Conservation (phyloP, 2,888 invertebrate genomes). For the Reticulitermes lucifugus region DNA sequence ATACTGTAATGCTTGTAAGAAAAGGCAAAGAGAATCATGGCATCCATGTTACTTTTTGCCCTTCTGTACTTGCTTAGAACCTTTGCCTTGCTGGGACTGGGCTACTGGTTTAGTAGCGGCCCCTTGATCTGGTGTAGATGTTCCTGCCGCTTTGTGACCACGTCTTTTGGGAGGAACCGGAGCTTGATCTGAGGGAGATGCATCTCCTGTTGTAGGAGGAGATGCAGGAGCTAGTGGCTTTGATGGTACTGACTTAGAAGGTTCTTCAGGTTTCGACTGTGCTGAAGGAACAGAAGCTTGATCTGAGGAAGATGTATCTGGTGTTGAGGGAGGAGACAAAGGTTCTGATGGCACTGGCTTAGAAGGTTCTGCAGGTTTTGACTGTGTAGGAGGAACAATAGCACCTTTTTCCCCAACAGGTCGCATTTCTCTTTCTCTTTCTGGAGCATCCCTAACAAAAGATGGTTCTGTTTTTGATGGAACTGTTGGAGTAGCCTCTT, state of each 20-base stretch:
- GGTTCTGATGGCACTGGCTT: not conserved
- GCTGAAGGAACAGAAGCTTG: slow-evolving; percentile 1
- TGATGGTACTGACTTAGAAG: not conserved
- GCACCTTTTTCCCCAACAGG: not conserved
- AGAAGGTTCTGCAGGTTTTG: slow-evolving; percentile 20
- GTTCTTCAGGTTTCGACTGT: slow-evolving; percentile 13
- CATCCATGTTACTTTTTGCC: slow-evolving; percentile 33
- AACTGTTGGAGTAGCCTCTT: not conserved
- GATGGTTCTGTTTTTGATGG: not conserved
- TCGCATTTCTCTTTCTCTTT: not conserved
- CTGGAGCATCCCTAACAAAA: not conserved
- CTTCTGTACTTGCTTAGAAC: slow-evolving; percentile 15
- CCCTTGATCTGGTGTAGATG: not conserved
- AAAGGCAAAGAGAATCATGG: not conserved
- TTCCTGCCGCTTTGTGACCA: slow-evolving; percentile 16
- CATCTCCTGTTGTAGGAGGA: slow-evolving; percentile 23
- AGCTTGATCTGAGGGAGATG: slow-evolving; percentile 19
- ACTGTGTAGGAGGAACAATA: not conserved
- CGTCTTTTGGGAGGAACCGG: slow-evolving; percentile 38
- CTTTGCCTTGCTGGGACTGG: not conserved
- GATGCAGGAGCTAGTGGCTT: not conserved
- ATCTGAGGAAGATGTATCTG: slow-evolving; percentile 9
- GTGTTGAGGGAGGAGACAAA: slow-evolving; percentile 11
- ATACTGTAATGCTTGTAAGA: not conserved
- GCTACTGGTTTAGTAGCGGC: slow-evolving; percentile 22